Percentiles rank a stretch among this genome's conserved stretches.
phyloP scores from a whole-genome alignment of 2,113 vertebrate genomes.

The Aleadryas rufinucha region DNA sequence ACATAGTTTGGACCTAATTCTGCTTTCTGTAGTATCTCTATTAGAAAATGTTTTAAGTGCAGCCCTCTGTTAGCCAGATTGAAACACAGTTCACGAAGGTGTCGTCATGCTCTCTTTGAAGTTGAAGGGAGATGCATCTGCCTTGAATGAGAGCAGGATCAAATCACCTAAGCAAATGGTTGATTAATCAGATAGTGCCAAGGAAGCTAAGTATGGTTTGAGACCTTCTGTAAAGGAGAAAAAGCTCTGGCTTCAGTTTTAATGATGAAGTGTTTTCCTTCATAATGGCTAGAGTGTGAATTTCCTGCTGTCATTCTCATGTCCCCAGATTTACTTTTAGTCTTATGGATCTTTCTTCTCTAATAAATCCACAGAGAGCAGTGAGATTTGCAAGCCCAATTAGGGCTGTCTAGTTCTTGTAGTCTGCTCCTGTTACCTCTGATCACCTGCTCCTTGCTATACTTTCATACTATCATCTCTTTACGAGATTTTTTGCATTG shows the following conservation, averaged over 20 bases:
- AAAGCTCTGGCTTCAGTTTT: not conserved
- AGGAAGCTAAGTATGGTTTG: not conserved
- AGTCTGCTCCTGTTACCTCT: not conserved
- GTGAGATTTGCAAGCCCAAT: not conserved
- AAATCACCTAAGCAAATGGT: slow-evolving; percentile 20
- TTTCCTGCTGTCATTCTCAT: not conserved
- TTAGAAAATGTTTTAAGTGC: not conserved
- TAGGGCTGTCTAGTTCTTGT: not conserved
- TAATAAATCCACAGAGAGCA: not conserved
- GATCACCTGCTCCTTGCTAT: not conserved
- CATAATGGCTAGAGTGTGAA: not conserved
- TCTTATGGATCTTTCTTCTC: not conserved
- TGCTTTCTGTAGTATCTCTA: not conserved
- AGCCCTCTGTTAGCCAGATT: slow-evolving; percentile 31
- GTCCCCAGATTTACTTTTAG: not conserved
- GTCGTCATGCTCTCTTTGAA: slow-evolving; percentile 44
- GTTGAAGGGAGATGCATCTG: not conserved
- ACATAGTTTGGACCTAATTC: not conserved
- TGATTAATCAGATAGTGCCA: not conserved
- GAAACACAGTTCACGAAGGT: not conserved
- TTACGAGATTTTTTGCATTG: not conserved
- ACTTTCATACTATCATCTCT: not conserved
- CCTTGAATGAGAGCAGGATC: slow-evolving; percentile 8
- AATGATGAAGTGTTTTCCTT: not conserved
- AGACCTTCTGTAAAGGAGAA: not conserved